A percentile compares a stretch with the other conserved stretches of the same genome.
Conservation (phyloP, 2,113 vertebrate species). For the Colistium nudipinnis region DNA sequence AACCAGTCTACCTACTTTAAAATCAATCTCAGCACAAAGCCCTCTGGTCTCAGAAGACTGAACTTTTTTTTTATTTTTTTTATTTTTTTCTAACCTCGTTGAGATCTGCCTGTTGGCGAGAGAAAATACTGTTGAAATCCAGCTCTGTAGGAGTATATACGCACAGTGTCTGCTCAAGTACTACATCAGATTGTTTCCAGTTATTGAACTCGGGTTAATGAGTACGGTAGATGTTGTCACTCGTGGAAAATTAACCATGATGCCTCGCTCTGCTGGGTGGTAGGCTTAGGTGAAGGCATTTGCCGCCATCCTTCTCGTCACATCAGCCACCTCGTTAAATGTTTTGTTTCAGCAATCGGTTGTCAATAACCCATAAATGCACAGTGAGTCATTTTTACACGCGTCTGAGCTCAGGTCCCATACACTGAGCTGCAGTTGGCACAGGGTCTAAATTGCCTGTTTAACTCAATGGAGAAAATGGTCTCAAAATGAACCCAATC, state of each 20-base stretch:
- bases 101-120: constrained; percentile 32
- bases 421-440: neutral
- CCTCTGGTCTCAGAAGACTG: constrained; percentile 36
- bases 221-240: neutral
- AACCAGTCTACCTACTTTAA: constrained; percentile 61
- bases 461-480: neutral
- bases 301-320: neutral
- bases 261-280: neutral
- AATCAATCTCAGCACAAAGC: constrained; percentile 65
- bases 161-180: neutral
- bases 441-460: neutral
- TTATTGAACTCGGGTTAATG: constrained; percentile 7
- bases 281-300: neutral
- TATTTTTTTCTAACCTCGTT: constrained; percentile 39
- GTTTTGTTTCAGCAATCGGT: constrained; percentile 19
- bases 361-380: constrained; percentile 26
- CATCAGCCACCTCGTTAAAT: constrained; percentile 1
- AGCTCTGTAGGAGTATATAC: constrained; percentile 20
- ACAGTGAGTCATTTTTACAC: neutral
- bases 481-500: too few species aligned
- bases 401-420: constrained; percentile 8
- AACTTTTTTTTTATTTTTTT: too few species aligned
- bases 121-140: constrained; percentile 25
- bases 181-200: constrained; percentile 1
- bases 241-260: neutral